Evolutionary conservation across 1,140 invertebrate species (phyloP).

Genomic region (Bombus waltoni): DNA sequence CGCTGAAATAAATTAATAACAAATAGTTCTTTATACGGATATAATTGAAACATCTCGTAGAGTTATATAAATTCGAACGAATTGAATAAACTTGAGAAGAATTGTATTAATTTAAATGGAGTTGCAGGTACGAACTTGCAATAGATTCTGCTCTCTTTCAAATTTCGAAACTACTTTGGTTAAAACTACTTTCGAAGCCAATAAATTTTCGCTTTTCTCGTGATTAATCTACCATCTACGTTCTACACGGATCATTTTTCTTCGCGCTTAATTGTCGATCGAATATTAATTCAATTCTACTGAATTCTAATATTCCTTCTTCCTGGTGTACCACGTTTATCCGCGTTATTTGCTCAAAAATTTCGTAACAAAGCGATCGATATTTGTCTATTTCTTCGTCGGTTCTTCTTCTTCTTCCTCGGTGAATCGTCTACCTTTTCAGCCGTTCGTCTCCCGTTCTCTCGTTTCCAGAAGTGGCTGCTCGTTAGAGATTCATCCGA

Average conservation of each 20-base stretch:
- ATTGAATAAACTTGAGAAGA: background rate
- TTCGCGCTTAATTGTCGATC: background rate
- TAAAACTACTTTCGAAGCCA: background rate
- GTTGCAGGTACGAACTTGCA: background rate
- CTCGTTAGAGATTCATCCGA: slow-evolving; percentile 55
- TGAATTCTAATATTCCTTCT: background rate
- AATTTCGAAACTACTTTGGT: background rate
- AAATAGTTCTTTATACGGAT: background rate
- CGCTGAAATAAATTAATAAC: no score
- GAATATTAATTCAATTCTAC: background rate
- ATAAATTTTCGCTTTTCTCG: background rate
- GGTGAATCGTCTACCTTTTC: slow-evolving; percentile 8
- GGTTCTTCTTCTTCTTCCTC: slow-evolving; percentile 2
- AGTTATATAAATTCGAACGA: background rate
- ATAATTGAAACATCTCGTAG: background rate
- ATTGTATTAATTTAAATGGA: background rate
- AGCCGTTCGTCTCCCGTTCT: slow-evolving; percentile 1
- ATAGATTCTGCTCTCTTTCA: background rate
- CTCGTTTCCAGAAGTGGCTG: slow-evolving; percentile 44
- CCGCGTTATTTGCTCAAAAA: background rate
- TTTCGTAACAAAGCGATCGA: background rate
- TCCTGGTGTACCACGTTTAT: background rate
- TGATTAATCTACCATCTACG: background rate
- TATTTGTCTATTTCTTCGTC: background rate
- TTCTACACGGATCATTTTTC: background rate